Conservation (phyloP, 2,113 vertebrate species). For the Carlito syrichta region DNA sequence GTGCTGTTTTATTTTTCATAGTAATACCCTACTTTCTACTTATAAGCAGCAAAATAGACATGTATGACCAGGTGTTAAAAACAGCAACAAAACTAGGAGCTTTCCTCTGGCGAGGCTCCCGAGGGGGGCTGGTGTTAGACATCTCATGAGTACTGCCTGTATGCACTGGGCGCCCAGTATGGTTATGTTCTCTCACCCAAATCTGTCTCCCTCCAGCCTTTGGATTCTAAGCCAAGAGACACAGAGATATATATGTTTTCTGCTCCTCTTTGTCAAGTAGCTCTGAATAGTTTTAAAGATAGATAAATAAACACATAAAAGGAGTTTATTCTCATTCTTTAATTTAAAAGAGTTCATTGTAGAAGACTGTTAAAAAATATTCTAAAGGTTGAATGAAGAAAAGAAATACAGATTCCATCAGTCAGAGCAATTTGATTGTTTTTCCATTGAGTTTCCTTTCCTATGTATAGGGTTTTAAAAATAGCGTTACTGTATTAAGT, state of each 20-base stretch:
- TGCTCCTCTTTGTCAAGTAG: not conserved
- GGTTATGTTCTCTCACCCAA: not conserved
- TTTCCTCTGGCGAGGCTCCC: not conserved
- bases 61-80: not conserved
- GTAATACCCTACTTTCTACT: not conserved
- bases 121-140: rapidly evolving
- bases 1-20: not conserved
- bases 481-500: not conserved
- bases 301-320: not conserved
- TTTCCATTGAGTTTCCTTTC: constrained; percentile 18
- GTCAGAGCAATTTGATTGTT: not conserved
- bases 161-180: rapidly evolving
- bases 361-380: not conserved
- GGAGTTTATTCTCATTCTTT: not conserved
- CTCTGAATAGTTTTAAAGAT: not conserved
- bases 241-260: not conserved
- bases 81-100: not conserved
- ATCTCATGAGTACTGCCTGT: too few species aligned
- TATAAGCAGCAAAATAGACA: not conserved
- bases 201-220: not conserved
- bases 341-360: not conserved
- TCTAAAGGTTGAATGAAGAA: not conserved
- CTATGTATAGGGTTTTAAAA: not conserved
- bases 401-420: not conserved
- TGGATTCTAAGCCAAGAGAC: not conserved